These are phyloP conservation scores for Molorchus minor DNA, from an alignment of 2,888 invertebrate species.

Conservation along the genomic window DNA sequence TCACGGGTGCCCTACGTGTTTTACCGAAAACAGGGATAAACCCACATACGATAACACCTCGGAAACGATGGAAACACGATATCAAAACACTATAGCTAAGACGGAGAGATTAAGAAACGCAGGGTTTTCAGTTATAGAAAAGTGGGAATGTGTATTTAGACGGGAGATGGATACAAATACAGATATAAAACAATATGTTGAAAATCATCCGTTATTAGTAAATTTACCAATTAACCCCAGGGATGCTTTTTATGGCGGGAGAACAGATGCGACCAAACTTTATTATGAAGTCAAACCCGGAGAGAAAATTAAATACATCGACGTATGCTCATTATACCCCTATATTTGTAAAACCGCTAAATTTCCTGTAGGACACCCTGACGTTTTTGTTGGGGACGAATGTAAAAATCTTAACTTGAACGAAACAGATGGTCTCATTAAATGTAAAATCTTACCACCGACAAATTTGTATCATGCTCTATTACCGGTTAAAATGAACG, in stretches of 20 bases:
- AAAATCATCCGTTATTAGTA: conserved; percentile 26
- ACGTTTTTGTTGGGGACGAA: conserved; percentile 38
- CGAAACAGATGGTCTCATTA: conserved; percentile 27
- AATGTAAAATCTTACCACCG: conserved; percentile 38
- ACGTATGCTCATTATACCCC: conserved; percentile 48
- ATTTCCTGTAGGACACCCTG: conserved; percentile 47
- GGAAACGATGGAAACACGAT: conserved; percentile 21
- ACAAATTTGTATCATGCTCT: conserved; percentile 45
- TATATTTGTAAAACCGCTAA: conserved; percentile 47
- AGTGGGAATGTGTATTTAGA: conserved; percentile 37
- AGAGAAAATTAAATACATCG: conserved; percentile 44
- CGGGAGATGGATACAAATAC: conserved; percentile 9
- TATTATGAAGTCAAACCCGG: conserved; percentile 21
- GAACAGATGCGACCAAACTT: conserved; percentile 23
- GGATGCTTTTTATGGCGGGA: conserved; percentile 35
- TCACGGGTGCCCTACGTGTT: conserved; percentile 30
- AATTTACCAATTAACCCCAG: conserved; percentile 32
- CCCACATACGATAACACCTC: conserved; percentile 16
- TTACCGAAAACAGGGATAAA: conserved; percentile 18
- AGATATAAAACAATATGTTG: conserved; percentile 10
- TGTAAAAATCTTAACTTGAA: conserved; percentile 25
- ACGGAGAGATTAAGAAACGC: conserved; percentile 14
- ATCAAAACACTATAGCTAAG: conserved; percentile 27
- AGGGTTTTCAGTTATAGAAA: conserved; percentile 32
- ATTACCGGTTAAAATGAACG: conserved; percentile 47